These are phyloP conservation scores for Lasioglossum zephyrum DNA, from an alignment of 2,888 invertebrate species.

Conservation along the genomic window DNA sequence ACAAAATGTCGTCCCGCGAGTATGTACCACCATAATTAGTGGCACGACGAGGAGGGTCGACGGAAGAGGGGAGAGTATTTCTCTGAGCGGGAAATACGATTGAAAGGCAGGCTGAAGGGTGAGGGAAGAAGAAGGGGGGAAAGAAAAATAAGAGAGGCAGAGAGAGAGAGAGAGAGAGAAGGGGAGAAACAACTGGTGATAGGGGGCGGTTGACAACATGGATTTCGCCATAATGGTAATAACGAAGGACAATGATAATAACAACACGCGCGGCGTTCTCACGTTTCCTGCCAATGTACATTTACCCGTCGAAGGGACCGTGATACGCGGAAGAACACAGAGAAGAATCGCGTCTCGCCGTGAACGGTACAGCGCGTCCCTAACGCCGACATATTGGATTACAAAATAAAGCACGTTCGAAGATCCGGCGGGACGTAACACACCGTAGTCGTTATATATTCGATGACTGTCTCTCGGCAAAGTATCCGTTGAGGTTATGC, in stretches of 20 bases:
- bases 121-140: constrained; percentile 48
- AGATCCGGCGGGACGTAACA: constrained; percentile 61
- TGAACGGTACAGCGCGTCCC: constrained; percentile 67
- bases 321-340: constrained; percentile 11
- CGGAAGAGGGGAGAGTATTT: constrained; percentile 55
- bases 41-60: constrained; percentile 51
- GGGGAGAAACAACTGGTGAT: constrained; percentile 65
- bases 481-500: not conserved
- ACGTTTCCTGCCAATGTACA: not conserved
- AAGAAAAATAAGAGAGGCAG: constrained; percentile 61
- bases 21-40: constrained; percentile 82
- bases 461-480: constrained; percentile 13
- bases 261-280: constrained; percentile 70
- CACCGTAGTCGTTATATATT: constrained; percentile 22
- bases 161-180: constrained; percentile 61
- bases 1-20: constrained; percentile 82
- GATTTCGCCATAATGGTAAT: constrained; percentile 77
- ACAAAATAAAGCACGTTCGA: constrained; percentile 70
- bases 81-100: constrained; percentile 75
- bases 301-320: constrained; percentile 4
- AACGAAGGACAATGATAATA: constrained; percentile 71
- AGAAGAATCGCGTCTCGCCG: constrained; percentile 24
- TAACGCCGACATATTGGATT: constrained; percentile 73
- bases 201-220: constrained; percentile 78
- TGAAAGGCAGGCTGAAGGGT: constrained; percentile 66